phyloP scores from a whole-genome alignment of 2,113 vertebrate genomes.

The Cyanoderma ruficeps region DNA sequence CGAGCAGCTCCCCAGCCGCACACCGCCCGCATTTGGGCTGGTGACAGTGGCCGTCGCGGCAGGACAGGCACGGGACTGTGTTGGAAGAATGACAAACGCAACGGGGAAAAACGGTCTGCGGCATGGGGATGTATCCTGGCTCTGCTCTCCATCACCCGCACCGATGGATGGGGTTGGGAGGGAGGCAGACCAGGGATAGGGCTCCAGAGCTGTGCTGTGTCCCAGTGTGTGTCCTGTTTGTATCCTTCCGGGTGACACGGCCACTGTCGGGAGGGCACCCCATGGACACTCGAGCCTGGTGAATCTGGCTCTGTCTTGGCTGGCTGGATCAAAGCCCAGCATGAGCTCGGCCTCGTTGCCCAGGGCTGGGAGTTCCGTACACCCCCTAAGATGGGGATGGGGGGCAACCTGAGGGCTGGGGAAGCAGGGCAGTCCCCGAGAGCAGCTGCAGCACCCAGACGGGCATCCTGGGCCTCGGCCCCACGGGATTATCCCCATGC shows the following conservation, averaged over 20 bases:
- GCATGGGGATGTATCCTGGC: background rate
- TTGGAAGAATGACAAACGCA: background rate
- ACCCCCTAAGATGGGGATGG: too few relatives aligned
- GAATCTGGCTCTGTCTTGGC: background rate
- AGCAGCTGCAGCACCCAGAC: background rate
- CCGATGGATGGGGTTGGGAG: background rate
- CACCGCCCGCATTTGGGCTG: background rate
- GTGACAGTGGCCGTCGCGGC: background rate
- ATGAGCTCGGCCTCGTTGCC: background rate
- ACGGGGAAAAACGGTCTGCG: background rate
- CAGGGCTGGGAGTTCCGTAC: too few relatives aligned
- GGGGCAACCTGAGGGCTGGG: background rate
- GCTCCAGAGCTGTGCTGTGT: background rate
- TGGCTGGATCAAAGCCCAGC: background rate
- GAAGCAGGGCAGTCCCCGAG: background rate
- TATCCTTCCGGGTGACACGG: background rate
- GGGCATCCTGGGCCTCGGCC: background rate
- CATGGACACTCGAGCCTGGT: background rate
- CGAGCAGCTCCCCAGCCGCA: too few relatives aligned
- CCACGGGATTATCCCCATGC: background rate
- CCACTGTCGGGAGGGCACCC: background rate
- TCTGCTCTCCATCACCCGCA: background rate
- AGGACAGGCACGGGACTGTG: background rate
- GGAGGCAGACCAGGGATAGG: background rate
- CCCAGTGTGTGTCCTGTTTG: rapidly evolving